Percentiles rank a stretch among this genome's conserved stretches.
Evolutionary conservation across 2,113 vertebrate species (phyloP).

Genomic region (Neolamprologus falcicula): DNA sequence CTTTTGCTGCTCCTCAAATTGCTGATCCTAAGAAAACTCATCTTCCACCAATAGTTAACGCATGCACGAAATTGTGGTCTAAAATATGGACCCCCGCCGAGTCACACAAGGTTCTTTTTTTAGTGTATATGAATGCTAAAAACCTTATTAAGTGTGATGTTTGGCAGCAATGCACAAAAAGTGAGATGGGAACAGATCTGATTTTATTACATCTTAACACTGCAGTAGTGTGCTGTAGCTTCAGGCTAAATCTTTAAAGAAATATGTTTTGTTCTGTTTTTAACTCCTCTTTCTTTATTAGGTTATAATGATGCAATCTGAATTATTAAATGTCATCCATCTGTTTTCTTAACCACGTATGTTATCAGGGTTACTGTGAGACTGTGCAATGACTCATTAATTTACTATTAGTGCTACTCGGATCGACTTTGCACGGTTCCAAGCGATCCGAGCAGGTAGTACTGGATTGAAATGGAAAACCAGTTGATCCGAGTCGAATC

Average conservation of each 20-base stretch:
- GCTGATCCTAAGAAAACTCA: slow-evolving; percentile 52
- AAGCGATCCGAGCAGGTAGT: not conserved
- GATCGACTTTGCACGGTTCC: not conserved
- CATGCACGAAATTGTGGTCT: not conserved
- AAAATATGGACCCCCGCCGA: not conserved
- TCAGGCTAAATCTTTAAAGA: not conserved
- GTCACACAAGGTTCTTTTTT: not conserved
- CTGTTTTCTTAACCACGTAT: not conserved
- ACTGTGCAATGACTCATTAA: not conserved
- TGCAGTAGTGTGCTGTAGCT: not conserved
- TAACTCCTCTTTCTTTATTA: not conserved
- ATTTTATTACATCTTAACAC: not conserved
- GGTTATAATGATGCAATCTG: not conserved
- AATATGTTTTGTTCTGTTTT: not conserved
- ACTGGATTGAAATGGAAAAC: not conserved
- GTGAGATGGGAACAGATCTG: not conserved
- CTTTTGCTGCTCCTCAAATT: slow-evolving; percentile 16
- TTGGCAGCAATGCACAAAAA: not conserved
- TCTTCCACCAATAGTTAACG: not conserved
- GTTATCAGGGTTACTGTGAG: not conserved
- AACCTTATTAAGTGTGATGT: not conserved
- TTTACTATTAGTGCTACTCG: not conserved
- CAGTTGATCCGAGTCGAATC: not conserved
- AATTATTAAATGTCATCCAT: not conserved
- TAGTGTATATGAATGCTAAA: not conserved